Conservation (phyloP, 2,888 invertebrate genomes). For the Mactromeris polynyma region DNA sequence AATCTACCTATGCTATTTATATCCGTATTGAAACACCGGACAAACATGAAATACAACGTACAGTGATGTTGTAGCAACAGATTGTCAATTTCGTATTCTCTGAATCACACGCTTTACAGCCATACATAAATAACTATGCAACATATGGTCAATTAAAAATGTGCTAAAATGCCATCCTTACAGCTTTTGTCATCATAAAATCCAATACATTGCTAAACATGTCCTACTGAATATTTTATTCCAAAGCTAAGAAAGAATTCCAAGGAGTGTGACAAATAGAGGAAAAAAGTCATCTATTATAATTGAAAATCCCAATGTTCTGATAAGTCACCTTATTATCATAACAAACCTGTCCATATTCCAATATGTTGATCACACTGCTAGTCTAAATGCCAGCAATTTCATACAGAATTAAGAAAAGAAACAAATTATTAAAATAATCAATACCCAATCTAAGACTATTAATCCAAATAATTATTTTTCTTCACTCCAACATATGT, state of each 20-base stretch:
- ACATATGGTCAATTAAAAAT: constrained; percentile 9
- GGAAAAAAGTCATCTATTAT: background rate
- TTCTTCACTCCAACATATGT: background rate
- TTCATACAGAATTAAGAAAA: background rate
- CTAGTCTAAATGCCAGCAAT: background rate
- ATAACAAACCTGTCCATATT: background rate
- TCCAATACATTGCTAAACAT: background rate
- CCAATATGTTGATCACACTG: background rate
- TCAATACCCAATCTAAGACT: background rate
- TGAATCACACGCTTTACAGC: background rate
- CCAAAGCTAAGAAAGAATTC: background rate
- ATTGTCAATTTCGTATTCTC: background rate
- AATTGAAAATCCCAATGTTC: background rate
- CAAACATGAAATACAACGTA: background rate
- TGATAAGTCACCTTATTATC: background rate
- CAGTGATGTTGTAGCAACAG: background rate
- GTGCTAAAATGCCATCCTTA: background rate
- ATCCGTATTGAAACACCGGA: background rate
- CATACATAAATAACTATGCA: background rate
- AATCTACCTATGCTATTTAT: background rate
- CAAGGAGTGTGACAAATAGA: background rate
- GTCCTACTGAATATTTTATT: background rate
- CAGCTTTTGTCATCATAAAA: background rate
- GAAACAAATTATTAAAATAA: background rate
- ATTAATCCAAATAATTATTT: background rate